Percentiles rank a stretch among this genome's conserved stretches.
Conservation (phyloP, 2,888 invertebrate species). For the Eupithecia pulchellata region DNA sequence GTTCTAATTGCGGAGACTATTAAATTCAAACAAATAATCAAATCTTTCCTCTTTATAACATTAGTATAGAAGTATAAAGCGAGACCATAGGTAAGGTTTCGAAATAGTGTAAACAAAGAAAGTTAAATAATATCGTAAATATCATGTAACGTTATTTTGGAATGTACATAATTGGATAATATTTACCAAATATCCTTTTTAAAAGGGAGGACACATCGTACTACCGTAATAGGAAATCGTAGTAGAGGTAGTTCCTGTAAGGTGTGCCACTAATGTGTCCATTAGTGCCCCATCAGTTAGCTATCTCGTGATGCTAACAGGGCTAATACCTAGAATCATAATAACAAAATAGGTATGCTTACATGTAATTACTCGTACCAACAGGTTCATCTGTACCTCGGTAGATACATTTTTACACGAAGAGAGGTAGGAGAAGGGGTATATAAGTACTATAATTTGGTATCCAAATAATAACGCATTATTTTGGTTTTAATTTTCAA, state of each 20-base stretch:
- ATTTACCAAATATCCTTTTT: neutral
- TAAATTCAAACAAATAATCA: too few relatives aligned
- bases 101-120: neutral
- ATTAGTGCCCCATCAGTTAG: neutral
- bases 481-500: neutral
- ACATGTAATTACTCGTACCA: neutral
- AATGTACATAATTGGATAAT: neutral
- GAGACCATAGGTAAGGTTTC: too few relatives aligned
- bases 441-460: neutral
- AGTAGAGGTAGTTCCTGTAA: neutral
- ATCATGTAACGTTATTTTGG: neutral
- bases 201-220: neutral
- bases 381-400: neutral
- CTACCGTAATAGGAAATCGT: neutral
- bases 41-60: too few relatives aligned
- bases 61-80: too few relatives aligned
- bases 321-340: neutral
- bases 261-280: slow-evolving; percentile 9
- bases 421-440: neutral
- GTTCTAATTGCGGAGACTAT: too few relatives aligned
- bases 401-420: neutral
- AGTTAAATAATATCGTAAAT: neutral
- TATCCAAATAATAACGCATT: neutral
- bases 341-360: neutral
- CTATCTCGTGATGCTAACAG: neutral